Percentiles rank a stretch among this genome's conserved stretches.
Evolutionary conservation across 2,113 vertebrate genomes (phyloP).

Genomic region (Triplophysa tibetana): DNA sequence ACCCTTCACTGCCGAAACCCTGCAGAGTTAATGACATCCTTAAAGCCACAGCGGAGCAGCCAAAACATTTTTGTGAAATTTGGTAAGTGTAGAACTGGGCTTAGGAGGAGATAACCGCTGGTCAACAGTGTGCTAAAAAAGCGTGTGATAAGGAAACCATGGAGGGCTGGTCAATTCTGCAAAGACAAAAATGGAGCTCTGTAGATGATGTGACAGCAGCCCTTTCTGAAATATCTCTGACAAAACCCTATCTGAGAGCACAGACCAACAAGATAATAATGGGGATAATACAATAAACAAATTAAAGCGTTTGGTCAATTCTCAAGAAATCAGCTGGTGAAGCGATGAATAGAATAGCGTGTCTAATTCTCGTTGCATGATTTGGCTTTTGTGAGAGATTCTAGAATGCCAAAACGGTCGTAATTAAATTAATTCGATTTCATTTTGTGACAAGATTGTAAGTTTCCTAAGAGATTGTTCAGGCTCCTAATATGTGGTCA

Average conservation of each 20-base stretch:
- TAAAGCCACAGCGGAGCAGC: neutral
- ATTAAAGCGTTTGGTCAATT: neutral
- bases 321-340: neutral
- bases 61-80: constrained; percentile 3
- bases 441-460: neutral
- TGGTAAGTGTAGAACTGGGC: neutral
- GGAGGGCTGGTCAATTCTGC: constrained; percentile 24
- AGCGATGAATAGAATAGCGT: neutral
- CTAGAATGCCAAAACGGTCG: neutral
- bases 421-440: neutral
- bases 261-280: neutral
- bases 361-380: neutral
- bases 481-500: neutral
- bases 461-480: neutral
- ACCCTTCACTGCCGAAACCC: neutral
- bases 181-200: neutral
- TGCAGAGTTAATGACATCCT: constrained; percentile 18
- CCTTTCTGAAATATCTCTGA: neutral
- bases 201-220: constrained; percentile 14
- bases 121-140: neutral
- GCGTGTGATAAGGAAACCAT: neutral
- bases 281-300: neutral
- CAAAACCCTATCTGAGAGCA: neutral
- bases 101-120: neutral
- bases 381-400: neutral